Evolutionary conservation across 2,888 invertebrate species (phyloP), one percentile per base, ranked within the genome.

Genomic region (Lucinisca nassula): DNA sequence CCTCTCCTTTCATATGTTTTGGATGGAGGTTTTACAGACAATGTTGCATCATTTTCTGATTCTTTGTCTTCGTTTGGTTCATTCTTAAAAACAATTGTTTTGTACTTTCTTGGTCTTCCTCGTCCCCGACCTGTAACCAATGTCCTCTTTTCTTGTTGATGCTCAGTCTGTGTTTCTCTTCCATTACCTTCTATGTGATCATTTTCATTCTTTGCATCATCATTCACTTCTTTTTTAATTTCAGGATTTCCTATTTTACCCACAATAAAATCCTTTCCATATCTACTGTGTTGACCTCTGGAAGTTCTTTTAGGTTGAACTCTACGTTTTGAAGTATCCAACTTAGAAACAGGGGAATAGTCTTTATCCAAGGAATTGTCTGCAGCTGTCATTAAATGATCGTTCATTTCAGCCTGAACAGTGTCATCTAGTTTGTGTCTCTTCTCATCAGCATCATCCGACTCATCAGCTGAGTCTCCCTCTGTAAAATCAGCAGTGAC

Each of bases 301-400:
- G 91, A 84, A 32, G 90, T 90, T 77, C 94, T 82, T 12, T 85
- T 80, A 3, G 94, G 94, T 77, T 91, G 89, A 14, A 92, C 86
- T 40, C 93, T 55, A 3, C 75, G 61, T n/a, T 84, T 75, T 21
- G 88, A 38, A 30, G 58, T 76, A 51, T 55, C 61, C 3, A 82
- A 45, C 12, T 81, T 76, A n/a, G 72, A 83, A 55, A 83, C 72
- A 17, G 90, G 91, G n/a, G 82, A 75, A 70, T 87, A 91, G n/a
- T 92, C 90, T 45, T 77, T 78, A 55, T 91, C 91, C 40, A 72
- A 40, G 35, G 55, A 82, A 24, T 82, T 72, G 67, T 79, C 49
- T 35, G 82, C 82, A 49, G 72, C 45, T 17, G 35, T 38, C 55
- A n/a, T n/a, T 74, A 51, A 40, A 58, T 77, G 21, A 72, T n/a